Evolutionary conservation across 1,140 invertebrate genomes (phyloP).

Genomic region (Chrysoperla carnea): DNA sequence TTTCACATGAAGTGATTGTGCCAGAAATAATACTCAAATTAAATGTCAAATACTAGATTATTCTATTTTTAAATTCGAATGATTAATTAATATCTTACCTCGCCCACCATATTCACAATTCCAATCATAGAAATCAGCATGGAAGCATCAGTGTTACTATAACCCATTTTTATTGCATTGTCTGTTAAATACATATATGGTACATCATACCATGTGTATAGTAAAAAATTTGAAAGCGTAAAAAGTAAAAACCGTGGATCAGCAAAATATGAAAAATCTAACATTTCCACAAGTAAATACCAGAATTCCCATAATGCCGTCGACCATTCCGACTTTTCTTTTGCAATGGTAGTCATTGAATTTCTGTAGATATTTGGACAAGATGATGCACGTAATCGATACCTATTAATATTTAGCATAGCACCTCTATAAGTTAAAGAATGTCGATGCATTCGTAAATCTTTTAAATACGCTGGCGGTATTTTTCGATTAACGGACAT

Average conservation of each 20-base stretch:
- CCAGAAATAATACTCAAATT: no score
- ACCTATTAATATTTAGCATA: slow-evolving; percentile 69
- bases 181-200: slow-evolving; percentile 75
- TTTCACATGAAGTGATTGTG: no score
- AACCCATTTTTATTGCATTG: slow-evolving; percentile 51
- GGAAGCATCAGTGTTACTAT: slow-evolving; percentile 51
- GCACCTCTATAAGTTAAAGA: slow-evolving; percentile 70
- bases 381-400: slow-evolving; percentile 61
- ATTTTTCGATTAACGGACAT: slow-evolving; percentile 22
- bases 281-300: slow-evolving; percentile 54
- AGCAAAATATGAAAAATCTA: slow-evolving; percentile 59
- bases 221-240: slow-evolving; percentile 65
- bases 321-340: slow-evolving; percentile 55
- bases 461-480: slow-evolving; percentile 45
- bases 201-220: slow-evolving; percentile 80
- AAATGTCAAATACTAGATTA: no score
- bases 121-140: slow-evolving; percentile 73
- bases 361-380: slow-evolving; percentile 78
- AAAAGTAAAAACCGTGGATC: slow-evolving; percentile 56
- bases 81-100: slow-evolving; percentile 39
- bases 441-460: slow-evolving; percentile 48
- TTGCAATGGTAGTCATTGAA: slow-evolving; percentile 71
- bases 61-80: neutral
- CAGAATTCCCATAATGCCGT: slow-evolving; percentile 57
- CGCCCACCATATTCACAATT: slow-evolving; percentile 69